Evolutionary conservation across 2,797 vertebrate genomes (phyloP).

Genomic region (Siniperca obscura): DNA sequence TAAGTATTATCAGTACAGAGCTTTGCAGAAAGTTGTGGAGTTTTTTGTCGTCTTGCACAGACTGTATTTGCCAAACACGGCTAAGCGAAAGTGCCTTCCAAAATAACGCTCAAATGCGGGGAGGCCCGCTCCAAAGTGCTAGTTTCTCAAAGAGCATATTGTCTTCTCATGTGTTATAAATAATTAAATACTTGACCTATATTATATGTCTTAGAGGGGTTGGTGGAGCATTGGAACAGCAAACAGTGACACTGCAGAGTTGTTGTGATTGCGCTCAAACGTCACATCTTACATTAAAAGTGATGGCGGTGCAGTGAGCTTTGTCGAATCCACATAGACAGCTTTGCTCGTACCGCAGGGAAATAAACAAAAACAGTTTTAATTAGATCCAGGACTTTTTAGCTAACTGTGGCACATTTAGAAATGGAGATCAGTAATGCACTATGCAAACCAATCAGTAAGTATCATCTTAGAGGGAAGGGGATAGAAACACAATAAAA

Average conservation of each 20-base stretch:
- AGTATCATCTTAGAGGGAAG: neutral
- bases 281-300: constrained; percentile 31
- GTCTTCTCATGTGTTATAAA: constrained; percentile 71
- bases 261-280: constrained; percentile 34
- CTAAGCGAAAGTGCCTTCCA: constrained; percentile 24
- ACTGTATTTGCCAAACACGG: constrained; percentile 17
- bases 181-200: constrained; percentile 73
- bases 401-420: constrained; percentile 22
- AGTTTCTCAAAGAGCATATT: constrained; percentile 45
- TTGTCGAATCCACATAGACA: constrained; percentile 7
- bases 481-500: neutral
- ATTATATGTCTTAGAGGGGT: constrained; percentile 57
- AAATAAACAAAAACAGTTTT: constrained; percentile 43
- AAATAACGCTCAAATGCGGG: neutral
- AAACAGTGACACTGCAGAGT: constrained; percentile 61
- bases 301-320: constrained; percentile 20
- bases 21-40: neutral
- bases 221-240: constrained; percentile 49
- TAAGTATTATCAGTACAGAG: neutral
- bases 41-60: constrained; percentile 1
- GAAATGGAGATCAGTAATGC: constrained; percentile 5
- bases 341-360: constrained; percentile 2
- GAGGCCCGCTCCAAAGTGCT: constrained; percentile 21
- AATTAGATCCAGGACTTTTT: constrained; percentile 27
- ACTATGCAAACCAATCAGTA: neutral